Base-by-base conservation (phyloP, 2,888 invertebrate species). In the Plebejus anna region DNA sequence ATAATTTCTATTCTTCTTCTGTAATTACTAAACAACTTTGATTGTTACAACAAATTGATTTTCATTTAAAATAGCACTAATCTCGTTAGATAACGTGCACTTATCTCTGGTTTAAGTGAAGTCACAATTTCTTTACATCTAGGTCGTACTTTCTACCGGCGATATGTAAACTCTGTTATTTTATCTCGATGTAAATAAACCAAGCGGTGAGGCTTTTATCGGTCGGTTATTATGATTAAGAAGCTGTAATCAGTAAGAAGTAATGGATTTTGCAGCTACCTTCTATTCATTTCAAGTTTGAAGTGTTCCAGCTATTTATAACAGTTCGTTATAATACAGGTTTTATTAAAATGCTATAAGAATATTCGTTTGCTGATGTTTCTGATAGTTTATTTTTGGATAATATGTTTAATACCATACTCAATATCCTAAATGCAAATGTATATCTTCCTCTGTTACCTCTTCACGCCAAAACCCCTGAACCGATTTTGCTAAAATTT, bases 81-180 rank as follows among this genome's bases (percentile, higher is more conserved):
- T 73, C 55, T 51, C 6, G 55, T 73, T 32, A 32, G 73, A 73
- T 73, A 73, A 51, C 73, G 16, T 55, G 55, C 32, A 55, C 47
- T 72, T 47, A 51, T 32, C 72, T 51, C 51, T 55, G 13, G 72
- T 51, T 42, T 47, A 47, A 73, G 13, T 51, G 55, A 55, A 73
- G 73, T 51, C 72, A 47, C 72, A 72, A 42, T 73, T 73, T 73
- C 51, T 51, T 42, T 71, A 66, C 66, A 73, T 73, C 73, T 51
- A 73, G 73, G 73, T 73, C 73, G 73, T 51, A 73, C 73, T 73
- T 73, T 73, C 73, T 73, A 73, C 73, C 13, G 55, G 55, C 73
- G 22, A 42, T 47, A 51, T 73, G 73, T 32, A 32, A 51, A 51
- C 51, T 51, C 51, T 51, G 55, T 55, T 55, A 73, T 73, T 73